phyloP scores from a whole-genome alignment of 2,888 invertebrate species.

The Campoletis raptor region DNA sequence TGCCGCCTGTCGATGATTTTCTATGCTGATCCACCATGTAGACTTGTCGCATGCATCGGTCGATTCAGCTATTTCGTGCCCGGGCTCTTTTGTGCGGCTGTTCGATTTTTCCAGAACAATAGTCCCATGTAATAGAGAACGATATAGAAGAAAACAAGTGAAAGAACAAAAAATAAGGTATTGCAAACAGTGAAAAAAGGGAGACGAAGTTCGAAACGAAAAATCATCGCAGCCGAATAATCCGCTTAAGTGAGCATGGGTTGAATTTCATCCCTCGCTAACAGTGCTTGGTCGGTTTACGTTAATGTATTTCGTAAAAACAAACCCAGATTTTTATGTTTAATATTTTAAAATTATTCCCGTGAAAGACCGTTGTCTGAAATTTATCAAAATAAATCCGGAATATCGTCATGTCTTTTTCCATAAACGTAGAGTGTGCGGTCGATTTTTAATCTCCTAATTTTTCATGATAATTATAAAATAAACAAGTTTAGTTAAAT shows the following conservation, averaged over 20 bases:
- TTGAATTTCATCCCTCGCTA: conserved; percentile 49
- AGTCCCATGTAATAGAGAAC: conserved; percentile 25
- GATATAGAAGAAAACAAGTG: conserved; percentile 11
- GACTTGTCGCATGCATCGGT: conserved; percentile 28
- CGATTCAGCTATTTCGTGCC: conserved; percentile 21
- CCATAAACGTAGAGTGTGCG: neutral
- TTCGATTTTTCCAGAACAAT: conserved; percentile 49
- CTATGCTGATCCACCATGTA: conserved; percentile 26
- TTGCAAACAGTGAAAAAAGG: neutral
- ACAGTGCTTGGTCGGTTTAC: conserved; percentile 1
- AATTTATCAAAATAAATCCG: neutral
- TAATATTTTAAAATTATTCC: neutral
- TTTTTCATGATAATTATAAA: neutral
- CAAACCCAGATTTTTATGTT: neutral
- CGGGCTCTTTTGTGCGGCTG: conserved; percentile 23
- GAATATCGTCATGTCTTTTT: neutral
- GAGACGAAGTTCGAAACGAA: conserved; percentile 11
- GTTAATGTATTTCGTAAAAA: neutral
- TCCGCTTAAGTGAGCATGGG: conserved; percentile 8
- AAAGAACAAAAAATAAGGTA: neutral
- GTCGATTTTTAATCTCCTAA: neutral
- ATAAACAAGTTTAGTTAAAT: neutral
- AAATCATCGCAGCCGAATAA: conserved; percentile 34
- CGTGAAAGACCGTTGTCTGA: neutral
- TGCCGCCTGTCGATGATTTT: conserved; percentile 19